Evolutionary conservation across 2,113 vertebrate genomes (phyloP).

Genomic region (Thalassarche chlororhynchos): DNA sequence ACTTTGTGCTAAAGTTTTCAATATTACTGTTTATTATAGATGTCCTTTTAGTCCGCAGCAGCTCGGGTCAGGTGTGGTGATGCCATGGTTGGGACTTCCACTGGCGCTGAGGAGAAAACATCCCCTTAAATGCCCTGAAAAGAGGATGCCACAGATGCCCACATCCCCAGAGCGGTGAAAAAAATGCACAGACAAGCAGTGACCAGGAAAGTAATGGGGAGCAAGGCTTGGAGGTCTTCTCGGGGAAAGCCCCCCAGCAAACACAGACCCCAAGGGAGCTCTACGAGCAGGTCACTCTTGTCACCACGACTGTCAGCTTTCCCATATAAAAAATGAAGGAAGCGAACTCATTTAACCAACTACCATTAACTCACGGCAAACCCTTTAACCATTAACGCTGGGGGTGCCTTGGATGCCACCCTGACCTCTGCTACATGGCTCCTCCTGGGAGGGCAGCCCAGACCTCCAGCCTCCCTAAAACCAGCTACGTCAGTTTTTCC

Average conservation of each 20-base stretch:
- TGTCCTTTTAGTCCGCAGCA: background rate
- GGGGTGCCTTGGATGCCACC: background rate
- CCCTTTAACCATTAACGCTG: background rate
- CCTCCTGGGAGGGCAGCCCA: rapidly evolving
- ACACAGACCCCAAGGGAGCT: background rate
- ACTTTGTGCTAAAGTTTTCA: conserved; percentile 31
- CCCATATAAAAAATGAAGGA: background rate
- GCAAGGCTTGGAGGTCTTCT: rapidly evolving
- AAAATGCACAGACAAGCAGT: background rate
- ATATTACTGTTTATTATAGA: background rate
- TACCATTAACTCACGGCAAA: rapidly evolving
- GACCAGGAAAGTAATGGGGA: background rate
- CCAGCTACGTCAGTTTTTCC: background rate
- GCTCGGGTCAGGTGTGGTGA: rapidly evolving
- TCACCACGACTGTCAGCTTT: background rate
- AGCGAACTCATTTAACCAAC: background rate
- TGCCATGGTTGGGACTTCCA: background rate
- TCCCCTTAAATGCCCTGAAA: background rate
- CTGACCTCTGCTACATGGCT: background rate
- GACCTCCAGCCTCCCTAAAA: background rate
- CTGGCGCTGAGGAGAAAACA: background rate
- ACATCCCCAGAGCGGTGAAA: background rate
- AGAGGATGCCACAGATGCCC: background rate
- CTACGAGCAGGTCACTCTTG: rapidly evolving
- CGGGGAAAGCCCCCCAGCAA: background rate